Percentiles rank a stretch among this genome's conserved stretches.
These are phyloP conservation scores for Dromas ardeola DNA, from an alignment of 2,113 vertebrate genomes.

Conservation along the genomic window DNA sequence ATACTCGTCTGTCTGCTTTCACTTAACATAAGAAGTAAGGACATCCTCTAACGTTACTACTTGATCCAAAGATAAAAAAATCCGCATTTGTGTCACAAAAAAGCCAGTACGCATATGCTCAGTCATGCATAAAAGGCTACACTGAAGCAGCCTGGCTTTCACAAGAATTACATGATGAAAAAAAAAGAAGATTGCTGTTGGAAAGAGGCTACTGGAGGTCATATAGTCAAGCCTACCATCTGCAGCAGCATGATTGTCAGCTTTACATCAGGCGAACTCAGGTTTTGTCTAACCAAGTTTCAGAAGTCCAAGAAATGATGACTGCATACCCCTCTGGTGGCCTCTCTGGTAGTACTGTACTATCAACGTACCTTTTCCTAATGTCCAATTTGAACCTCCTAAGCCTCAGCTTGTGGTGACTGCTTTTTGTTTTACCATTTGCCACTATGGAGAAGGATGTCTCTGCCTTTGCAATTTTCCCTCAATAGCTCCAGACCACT, in stretches of 20 bases:
- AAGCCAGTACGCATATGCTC: background rate
- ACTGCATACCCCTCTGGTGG: background rate
- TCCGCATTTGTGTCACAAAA: background rate
- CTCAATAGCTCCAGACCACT: background rate
- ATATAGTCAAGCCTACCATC: background rate
- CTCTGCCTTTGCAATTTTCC: background rate
- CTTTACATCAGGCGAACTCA: rapidly evolving
- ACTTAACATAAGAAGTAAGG: background rate
- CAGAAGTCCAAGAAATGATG: background rate
- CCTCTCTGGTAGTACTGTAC: background rate
- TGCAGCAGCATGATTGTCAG: background rate
- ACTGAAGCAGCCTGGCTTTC: background rate
- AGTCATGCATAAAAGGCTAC: background rate
- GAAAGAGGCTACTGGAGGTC: background rate
- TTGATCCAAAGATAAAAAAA: background rate
- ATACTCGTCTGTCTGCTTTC: rapidly evolving
- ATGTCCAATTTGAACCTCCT: background rate
- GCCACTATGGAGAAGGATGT: background rate
- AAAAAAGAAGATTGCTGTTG: background rate
- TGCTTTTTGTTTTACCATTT: background rate
- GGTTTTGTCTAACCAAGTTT: background rate
- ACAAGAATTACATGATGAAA: background rate
- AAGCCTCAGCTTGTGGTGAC: background rate
- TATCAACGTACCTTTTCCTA: background rate
- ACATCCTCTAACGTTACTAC: background rate